Evolutionary conservation across 1,140 invertebrate species (phyloP).

Genomic region (Apis laboriosa): DNA sequence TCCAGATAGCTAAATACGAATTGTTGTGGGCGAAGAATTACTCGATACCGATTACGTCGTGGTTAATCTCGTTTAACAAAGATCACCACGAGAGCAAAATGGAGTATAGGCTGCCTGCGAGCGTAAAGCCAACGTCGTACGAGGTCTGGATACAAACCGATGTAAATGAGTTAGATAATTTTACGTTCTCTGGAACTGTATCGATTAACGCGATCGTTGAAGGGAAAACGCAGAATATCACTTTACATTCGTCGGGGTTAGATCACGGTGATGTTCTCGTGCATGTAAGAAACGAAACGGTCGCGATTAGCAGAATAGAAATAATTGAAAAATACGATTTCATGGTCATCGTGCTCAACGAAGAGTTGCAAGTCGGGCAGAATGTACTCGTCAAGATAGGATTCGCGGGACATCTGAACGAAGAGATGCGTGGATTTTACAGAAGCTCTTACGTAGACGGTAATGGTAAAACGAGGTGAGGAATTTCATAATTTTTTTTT

Average conservation of each 20-base stretch:
- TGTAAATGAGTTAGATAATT: constrained; percentile 68
- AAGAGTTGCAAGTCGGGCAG: constrained; percentile 64
- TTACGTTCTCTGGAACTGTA: constrained; percentile 80
- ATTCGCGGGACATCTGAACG: constrained; percentile 81
- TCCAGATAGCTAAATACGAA: constrained; percentile 63
- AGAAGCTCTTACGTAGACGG: constrained; percentile 86
- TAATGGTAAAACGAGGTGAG: constrained; percentile 74
- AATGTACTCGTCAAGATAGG: constrained; percentile 78
- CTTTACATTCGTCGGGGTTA: constrained; percentile 81
- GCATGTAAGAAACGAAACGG: not conserved
- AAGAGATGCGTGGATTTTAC: constrained; percentile 89
- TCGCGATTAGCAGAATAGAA: not conserved
- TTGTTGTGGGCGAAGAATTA: constrained; percentile 47
- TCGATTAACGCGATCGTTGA: constrained; percentile 76
- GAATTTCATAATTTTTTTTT: not conserved
- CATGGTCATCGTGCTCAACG: constrained; percentile 71
- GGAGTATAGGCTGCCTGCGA: constrained; percentile 62
- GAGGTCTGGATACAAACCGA: constrained; percentile 23
- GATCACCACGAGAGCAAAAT: not conserved
- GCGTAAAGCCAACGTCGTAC: constrained; percentile 63
- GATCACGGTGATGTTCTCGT: constrained; percentile 54
- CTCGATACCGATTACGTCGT: constrained; percentile 26
- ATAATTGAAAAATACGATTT: constrained; percentile 37
- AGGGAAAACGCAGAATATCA: constrained; percentile 78
- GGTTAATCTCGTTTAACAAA: not conserved